Conservation (phyloP, 2,888 invertebrate genomes). For the Habroteleia sp. region DNA sequence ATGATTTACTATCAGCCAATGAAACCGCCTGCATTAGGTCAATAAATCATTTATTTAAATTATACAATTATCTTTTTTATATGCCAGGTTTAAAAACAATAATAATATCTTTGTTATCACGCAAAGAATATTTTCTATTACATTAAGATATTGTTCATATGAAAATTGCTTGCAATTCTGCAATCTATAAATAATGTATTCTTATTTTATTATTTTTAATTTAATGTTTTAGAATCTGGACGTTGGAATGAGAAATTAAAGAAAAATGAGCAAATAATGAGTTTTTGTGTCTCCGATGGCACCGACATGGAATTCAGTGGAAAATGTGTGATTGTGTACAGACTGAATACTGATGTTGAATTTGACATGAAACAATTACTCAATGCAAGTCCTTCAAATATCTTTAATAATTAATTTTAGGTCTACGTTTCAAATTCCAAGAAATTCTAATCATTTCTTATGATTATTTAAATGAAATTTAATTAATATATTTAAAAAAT, state of each 20-base stretch:
- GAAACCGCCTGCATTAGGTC: slow-evolving; percentile 86
- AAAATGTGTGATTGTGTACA: slow-evolving; percentile 86
- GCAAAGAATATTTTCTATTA: too few species aligned
- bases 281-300: slow-evolving; percentile 86
- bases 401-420: too few species aligned
- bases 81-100: too few species aligned
- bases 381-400: too few species aligned
- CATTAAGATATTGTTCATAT: too few species aligned
- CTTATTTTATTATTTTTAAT: slow-evolving; percentile 1
- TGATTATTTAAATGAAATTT: too few species aligned
- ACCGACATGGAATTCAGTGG: slow-evolving; percentile 83
- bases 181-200: background rate
- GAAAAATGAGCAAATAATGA: slow-evolving; percentile 80
- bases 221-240: slow-evolving; percentile 83
- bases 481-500: too few species aligned
- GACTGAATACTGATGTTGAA: slow-evolving; percentile 83
- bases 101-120: too few species aligned
- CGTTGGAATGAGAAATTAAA: slow-evolving; percentile 81
- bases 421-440: too few species aligned
- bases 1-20: slow-evolving; percentile 86
- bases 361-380: slow-evolving; percentile 86
- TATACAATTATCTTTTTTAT: background rate
- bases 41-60: slow-evolving; percentile 24
- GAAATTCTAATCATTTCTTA: too few species aligned
- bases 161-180: too few species aligned